A percentile compares a stretch with the other conserved stretches of the same genome.
These are phyloP conservation scores for Heteromormyrus szaboi DNA, from an alignment of 2,797 vertebrate species.

Conservation along the genomic window DNA sequence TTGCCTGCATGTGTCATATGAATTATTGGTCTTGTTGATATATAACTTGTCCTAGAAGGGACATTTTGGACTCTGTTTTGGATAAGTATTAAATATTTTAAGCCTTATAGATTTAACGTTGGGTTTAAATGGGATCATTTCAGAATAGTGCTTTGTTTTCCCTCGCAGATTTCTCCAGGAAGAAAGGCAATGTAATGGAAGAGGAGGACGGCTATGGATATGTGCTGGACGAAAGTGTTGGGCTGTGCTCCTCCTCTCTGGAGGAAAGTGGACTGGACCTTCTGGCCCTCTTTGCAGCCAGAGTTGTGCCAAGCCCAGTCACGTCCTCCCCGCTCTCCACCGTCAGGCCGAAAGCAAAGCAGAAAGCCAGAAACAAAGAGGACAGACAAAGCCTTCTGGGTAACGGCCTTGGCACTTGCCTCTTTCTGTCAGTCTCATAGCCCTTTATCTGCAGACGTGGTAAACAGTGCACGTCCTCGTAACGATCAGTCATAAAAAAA, in stretches of 20 bases:
- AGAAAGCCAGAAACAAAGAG: slow-evolving; percentile 80
- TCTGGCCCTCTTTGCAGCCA: slow-evolving; percentile 86
- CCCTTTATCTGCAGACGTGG: not conserved
- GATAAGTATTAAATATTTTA: not conserved
- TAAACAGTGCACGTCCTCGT: not conserved
- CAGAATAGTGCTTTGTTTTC: not conserved
- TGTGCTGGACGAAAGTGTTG: slow-evolving; percentile 54
- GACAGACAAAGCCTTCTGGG: slow-evolving; percentile 81
- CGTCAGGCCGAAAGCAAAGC: slow-evolving; percentile 76
- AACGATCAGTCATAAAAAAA: not conserved
- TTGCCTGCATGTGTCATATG: not conserved
- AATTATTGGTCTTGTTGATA: not conserved
- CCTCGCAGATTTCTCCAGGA: slow-evolving; percentile 51
- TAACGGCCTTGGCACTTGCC: slow-evolving; percentile 45
- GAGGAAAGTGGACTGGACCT: slow-evolving; percentile 91
- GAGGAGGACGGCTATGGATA: slow-evolving; percentile 63
- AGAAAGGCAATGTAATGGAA: slow-evolving; percentile 47
- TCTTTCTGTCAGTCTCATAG: not conserved
- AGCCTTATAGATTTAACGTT: not conserved
- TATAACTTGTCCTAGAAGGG: not conserved
- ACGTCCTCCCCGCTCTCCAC: slow-evolving; percentile 67
- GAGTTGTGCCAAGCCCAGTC: slow-evolving; percentile 76
- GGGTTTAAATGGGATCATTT: not conserved
- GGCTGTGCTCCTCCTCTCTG: slow-evolving; percentile 58
- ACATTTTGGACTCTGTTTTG: not conserved